Evolutionary conservation across 2,888 invertebrate species (phyloP).

Genomic region (Biston stratarius): DNA sequence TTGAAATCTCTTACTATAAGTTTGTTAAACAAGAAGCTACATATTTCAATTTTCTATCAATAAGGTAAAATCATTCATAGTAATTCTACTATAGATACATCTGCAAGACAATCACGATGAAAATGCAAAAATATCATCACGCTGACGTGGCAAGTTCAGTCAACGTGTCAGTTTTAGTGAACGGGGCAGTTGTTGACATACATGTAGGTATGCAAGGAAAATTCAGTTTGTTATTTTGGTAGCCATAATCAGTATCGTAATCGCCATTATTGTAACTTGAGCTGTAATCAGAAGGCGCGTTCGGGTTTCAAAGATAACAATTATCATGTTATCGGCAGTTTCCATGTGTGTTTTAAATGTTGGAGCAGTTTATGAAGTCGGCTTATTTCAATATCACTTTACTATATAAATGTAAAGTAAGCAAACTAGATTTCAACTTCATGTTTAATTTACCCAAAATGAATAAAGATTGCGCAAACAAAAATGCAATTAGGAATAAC

Average conservation of each 20-base stretch:
- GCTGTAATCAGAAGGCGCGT: constrained; percentile 17
- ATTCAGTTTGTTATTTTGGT: constrained; percentile 5
- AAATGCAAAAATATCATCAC: background rate
- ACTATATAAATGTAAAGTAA: too few species aligned
- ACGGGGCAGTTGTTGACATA: background rate
- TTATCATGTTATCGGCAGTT: constrained; percentile 25
- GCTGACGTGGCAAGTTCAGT: background rate
- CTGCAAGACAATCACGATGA: too few species aligned
- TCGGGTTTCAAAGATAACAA: constrained; percentile 24
- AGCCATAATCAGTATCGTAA: constrained; percentile 1
- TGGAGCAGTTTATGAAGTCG: background rate
- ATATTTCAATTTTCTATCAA: too few species aligned
- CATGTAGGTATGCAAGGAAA: background rate
- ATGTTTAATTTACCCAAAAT: background rate
- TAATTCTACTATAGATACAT: too few species aligned
- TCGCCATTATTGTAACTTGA: constrained; percentile 18
- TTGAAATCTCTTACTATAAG: too few species aligned
- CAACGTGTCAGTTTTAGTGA: background rate
- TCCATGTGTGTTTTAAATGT: constrained; percentile 5
- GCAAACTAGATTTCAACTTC: too few species aligned
- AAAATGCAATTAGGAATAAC: background rate
- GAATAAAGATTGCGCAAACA: background rate
- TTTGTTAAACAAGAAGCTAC: too few species aligned
- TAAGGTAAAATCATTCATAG: too few species aligned
- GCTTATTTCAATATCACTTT: background rate